Conservation (phyloP, 2,888 invertebrate species). For the Willowsia nigromaculata region DNA sequence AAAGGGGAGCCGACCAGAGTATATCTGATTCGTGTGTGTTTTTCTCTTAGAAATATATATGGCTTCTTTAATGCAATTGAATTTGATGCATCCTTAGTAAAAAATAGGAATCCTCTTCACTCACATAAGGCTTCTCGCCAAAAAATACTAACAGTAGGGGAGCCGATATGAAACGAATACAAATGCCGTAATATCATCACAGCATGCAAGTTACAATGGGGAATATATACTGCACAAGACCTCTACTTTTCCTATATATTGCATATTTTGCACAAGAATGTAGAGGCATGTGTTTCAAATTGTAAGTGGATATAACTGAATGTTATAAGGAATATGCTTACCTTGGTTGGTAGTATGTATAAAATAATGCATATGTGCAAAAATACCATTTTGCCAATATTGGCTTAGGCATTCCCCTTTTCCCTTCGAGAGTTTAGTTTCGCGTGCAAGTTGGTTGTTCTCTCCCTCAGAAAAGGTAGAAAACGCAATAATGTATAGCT, state of each 20-base stretch:
- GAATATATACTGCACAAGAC: too few relatives aligned
- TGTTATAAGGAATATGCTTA: not conserved
- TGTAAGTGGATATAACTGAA: too few relatives aligned
- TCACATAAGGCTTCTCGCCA: conserved; percentile 22
- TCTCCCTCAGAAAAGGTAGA: not conserved
- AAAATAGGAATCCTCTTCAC: conserved; percentile 21
- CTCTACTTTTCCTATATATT: too few relatives aligned
- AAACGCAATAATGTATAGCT: not conserved
- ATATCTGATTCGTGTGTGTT: not conserved
- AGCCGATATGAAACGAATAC: too few relatives aligned
- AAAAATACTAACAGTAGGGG: too few relatives aligned
- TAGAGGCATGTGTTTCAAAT: too few relatives aligned
- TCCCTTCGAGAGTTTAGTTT: not conserved
- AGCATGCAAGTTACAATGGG: too few relatives aligned
- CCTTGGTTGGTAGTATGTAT: not conserved
- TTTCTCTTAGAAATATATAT: not conserved
- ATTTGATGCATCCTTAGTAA: conserved; percentile 52
- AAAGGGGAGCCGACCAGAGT: conserved; percentile 28
- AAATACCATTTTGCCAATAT: not conserved
- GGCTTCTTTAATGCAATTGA: conserved; percentile 58
- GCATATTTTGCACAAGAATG: too few relatives aligned
- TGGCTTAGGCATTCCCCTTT: not conserved
- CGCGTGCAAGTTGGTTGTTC: not conserved
- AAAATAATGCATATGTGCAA: not conserved
- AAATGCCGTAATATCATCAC: too few relatives aligned